Evolutionary conservation across 2,888 invertebrate genomes (phyloP), one percentile per base, ranked within the genome.

Genomic region (Lamellibrachia satsuma): DNA sequence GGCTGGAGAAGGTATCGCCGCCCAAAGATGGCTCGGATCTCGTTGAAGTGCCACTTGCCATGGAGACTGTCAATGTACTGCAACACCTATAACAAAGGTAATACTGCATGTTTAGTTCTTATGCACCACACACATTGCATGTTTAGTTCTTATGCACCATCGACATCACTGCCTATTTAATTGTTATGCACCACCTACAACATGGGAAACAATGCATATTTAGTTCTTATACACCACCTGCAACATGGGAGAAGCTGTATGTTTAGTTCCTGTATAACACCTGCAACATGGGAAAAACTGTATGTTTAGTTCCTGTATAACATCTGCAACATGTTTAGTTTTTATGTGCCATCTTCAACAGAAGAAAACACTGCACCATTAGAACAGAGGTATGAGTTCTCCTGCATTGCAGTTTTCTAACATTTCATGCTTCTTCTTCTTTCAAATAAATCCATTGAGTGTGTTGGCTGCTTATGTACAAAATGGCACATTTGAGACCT

Each of bases 41-140:
- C 99, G 95, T 98, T 98, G 97, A 99, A 99, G 97, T 99, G 99
- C 99, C 99, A 99, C 97, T 99, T 99, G 94, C 99, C 99, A 97
- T 99, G 99, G 92, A 99, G 97, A 97, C 99, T 98, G 96, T 99
- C 99, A 97, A 99, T 99, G 97, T 99, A 99, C 96, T 98, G 98
- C 95, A 99, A 97, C 92, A 99, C 98, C 99, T 99, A 98, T 1
- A 97, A 75, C 75, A 75, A 15, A 93, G n/a, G 92, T 27, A 91
- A 52, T n/a, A 91, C 52, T 91, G 91, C 55, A 91, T 52, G 52
- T 55, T 91, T 52, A 52, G 52, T 52, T 91, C 9, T 52, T 55
- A 52, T 52, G 55, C 52, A 22, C 4, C 9, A 52, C 7, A 91
- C 11, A 39, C 11, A 91, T 15, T 52, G 27, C 6, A 51, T 3